These are phyloP conservation scores for Boloria euphrosyne DNA, from an alignment of 2,888 invertebrate genomes.

Conservation along the genomic window DNA sequence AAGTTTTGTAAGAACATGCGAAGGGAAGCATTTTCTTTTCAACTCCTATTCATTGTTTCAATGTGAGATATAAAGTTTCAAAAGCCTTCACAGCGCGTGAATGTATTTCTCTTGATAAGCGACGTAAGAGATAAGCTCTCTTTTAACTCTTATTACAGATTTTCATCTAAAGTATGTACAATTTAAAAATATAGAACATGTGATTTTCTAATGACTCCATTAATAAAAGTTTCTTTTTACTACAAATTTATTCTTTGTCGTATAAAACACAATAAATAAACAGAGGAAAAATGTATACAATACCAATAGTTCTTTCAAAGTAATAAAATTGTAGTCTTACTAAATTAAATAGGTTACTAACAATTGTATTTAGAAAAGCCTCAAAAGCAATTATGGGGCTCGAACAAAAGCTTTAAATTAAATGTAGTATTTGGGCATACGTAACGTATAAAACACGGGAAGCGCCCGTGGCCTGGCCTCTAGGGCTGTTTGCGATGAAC, in stretches of 20 bases:
- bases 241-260: too few species aligned
- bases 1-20: slow-evolving; percentile 13
- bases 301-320: not conserved
- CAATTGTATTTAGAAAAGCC: slow-evolving; percentile 32
- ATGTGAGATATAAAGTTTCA: slow-evolving; percentile 37
- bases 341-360: not conserved
- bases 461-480: slow-evolving; percentile 25
- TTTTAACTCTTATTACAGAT: slow-evolving; percentile 21
- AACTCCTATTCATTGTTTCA: slow-evolving; percentile 39
- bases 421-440: slow-evolving; percentile 30
- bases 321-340: slow-evolving; percentile 6
- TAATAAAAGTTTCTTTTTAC: too few species aligned
- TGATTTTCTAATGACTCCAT: not conserved
- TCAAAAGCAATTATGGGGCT: slow-evolving; percentile 52
- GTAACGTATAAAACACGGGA: slow-evolving; percentile 28
- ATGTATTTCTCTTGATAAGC: slow-evolving; percentile 29
- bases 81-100: slow-evolving; percentile 24
- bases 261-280: too few species aligned
- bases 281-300: too few species aligned
- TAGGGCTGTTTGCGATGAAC: slow-evolving; percentile 31
- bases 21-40: slow-evolving; percentile 23
- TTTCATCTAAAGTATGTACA: not conserved
- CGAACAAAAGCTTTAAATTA: slow-evolving; percentile 43
- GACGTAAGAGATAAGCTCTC: slow-evolving; percentile 19
- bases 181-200: not conserved